Base-by-base conservation (phyloP, 2,113 vertebrate species). In the Corydoras sp. region DNA sequence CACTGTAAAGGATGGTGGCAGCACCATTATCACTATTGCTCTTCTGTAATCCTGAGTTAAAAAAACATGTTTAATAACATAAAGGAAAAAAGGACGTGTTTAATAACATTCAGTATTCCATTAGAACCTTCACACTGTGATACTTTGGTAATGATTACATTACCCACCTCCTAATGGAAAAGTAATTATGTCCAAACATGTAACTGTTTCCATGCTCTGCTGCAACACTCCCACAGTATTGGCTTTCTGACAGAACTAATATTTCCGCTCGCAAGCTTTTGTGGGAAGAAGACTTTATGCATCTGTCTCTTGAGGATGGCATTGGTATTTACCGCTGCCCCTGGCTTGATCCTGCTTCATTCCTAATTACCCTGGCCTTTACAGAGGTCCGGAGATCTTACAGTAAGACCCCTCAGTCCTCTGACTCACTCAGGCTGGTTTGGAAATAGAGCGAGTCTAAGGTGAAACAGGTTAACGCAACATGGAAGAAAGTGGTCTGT, bases 311-410 rank as follows among this genome's bases (percentile, higher is more conserved):
- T 68, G 76, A 51, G 29, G 73, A 69, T 58, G 30, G 59, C 70
- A 24, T n/a, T 74, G 71, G 58, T 74, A 76, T 78, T 69, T 72
- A 65, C 63, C 65, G 14, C 18, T 14, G 67, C 29, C 61, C 50
- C 58, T 70, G 76, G 71, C 56, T 77, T 83, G 79, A 62, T 79
- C 12, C 15, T 53, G 62, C 50, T 72, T 77, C 63, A 73, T 65
- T 8, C 62, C 54, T 51, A 68, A 78, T 69, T 73, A 63, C 71
- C 71, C 24, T 68, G 70, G 74, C 71, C 60, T 85, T 76, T 75
- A 29, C 30, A 60, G 62, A 68, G 50, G 58, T 58, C 65, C 10
- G 69, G 13, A 69, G 79, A 71, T 70, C 62, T 74, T 14, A 51
- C 13, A 35, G 43, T 31, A 29, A 68, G 69, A 72, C 58, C 72